Base-by-base conservation (phyloP, 1,140 invertebrate species). In the Psix sp. region DNA sequence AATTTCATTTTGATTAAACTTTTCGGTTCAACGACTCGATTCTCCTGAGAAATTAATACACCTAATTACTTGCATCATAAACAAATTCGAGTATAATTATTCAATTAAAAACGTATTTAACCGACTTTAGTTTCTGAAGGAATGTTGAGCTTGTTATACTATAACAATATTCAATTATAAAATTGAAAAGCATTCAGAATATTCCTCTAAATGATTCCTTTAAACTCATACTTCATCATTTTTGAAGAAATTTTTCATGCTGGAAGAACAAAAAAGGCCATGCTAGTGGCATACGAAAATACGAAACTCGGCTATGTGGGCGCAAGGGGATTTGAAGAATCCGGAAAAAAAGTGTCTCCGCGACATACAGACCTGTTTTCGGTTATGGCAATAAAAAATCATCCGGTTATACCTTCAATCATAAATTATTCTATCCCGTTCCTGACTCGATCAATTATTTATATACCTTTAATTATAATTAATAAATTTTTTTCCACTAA, bases 151-250 rank as follows among this genome's bases (percentile, higher is more conserved):
- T n/a, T n/a, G n/a, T n/a, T n/a, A n/a, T n/a, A n/a, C n/a, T n/a
- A n/a, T n/a, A n/a, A n/a, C n/a, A n/a, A n/a, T n/a, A n/a, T n/a
- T n/a, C n/a, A n/a, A n/a, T n/a, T n/a, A n/a, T n/a, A n/a, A n/a
- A n/a, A n/a, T n/a, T n/a, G n/a, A n/a, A n/a, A n/a, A n/a, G n/a
- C n/a, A n/a, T n/a, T n/a, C 26, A 29, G 15, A 46, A 56, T n/a
- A 33, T 18, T 29, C 7, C 9, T 17, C 36, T 31, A 71, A 73
- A 60, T 57, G 51, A 46, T 59, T 35, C 20, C 26, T 3, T 16
- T 57, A 62, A 72, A 63, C 59, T 51, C 60, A 51, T 72, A 65
- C 59, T 65, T 72, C 68, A 72, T 46, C n/a, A n/a, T n/a, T n/a
- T 72, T 46, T 5, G 59, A 56, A 52, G 59, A 59, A 59, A 60